Evolutionary conservation across 2,113 vertebrate genomes (phyloP).

Genomic region (Elaphurus davidianus): DNA sequence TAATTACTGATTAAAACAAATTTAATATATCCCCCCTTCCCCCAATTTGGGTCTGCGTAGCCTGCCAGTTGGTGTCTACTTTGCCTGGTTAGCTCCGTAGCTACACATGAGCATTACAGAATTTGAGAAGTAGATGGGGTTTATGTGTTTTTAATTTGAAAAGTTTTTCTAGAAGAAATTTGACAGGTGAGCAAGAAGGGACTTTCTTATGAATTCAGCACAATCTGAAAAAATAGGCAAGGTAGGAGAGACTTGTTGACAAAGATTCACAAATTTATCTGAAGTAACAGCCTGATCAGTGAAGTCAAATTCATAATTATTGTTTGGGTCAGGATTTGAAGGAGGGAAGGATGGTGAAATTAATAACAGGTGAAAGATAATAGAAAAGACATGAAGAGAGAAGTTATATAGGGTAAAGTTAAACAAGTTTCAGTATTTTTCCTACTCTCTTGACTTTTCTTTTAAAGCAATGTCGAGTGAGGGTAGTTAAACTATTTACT

Average conservation of each 20-base stretch:
- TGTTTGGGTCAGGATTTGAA: neutral
- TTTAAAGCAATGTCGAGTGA: neutral
- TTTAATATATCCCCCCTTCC: neutral
- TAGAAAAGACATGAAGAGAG: neutral
- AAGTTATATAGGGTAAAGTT: neutral
- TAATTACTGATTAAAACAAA: neutral
- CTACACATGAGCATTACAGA: neutral
- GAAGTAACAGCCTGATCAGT: neutral
- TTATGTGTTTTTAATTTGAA: conserved; percentile 7
- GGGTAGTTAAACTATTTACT: neutral
- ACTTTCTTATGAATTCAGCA: neutral
- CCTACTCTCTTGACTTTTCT: neutral
- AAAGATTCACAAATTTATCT: neutral
- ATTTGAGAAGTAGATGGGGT: neutral
- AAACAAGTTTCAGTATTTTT: neutral
- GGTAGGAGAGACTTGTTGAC: neutral
- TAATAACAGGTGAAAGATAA: neutral
- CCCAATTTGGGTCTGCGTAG: neutral
- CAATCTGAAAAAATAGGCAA: neutral
- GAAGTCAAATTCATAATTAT: neutral
- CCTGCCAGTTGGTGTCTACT: neutral
- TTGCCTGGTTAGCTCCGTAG: neutral
- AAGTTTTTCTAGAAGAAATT: neutral
- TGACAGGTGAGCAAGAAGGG: neutral
- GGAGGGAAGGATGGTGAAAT: neutral